Percentiles rank a stretch among this genome's conserved stretches.
phyloP scores from a whole-genome alignment of 1,140 invertebrate species.

The Phortica variegata region DNA sequence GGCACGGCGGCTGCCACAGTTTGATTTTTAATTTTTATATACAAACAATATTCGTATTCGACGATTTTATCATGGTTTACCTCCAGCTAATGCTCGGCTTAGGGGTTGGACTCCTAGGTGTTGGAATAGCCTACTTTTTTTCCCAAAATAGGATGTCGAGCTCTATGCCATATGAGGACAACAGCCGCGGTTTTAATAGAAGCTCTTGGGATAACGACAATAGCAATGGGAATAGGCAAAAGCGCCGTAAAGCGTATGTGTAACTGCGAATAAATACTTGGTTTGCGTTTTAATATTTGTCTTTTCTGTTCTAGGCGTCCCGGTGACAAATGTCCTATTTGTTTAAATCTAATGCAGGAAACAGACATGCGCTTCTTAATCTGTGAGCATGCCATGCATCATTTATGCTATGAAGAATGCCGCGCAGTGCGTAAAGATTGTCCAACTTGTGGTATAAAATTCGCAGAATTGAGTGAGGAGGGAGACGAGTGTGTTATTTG shows the following conservation, averaged over 20 bases:
- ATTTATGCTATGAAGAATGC: conserved; percentile 13
- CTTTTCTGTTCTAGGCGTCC: conserved; percentile 11
- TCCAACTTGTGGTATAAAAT: conserved; percentile 17
- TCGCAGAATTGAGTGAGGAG: neutral
- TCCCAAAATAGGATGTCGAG: neutral
- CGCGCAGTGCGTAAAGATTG: conserved; percentile 10
- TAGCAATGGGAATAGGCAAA: neutral
- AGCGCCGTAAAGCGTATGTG: conserved; percentile 10
- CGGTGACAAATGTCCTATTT: conserved; percentile 23
- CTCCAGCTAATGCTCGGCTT: conserved; percentile 10
- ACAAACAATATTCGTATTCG: neutral
- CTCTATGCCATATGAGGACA: neutral
- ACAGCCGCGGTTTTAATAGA: neutral
- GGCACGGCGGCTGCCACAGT: too few relatives aligned
- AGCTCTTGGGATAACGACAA: neutral
- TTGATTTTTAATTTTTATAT: neutral
- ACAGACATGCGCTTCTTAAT: conserved; percentile 12
- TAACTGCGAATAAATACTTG: neutral
- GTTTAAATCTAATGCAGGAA: neutral
- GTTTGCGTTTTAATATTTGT: neutral
- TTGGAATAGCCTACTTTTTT: conserved; percentile 15
- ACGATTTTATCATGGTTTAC: conserved; percentile 25
- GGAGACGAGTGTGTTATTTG: conserved; percentile 27
- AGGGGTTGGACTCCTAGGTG: conserved; percentile 11
- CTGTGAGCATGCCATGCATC: conserved; percentile 33